Evolutionary conservation across 1,140 invertebrate species (phyloP).

Genomic region (Euura lappo): DNA sequence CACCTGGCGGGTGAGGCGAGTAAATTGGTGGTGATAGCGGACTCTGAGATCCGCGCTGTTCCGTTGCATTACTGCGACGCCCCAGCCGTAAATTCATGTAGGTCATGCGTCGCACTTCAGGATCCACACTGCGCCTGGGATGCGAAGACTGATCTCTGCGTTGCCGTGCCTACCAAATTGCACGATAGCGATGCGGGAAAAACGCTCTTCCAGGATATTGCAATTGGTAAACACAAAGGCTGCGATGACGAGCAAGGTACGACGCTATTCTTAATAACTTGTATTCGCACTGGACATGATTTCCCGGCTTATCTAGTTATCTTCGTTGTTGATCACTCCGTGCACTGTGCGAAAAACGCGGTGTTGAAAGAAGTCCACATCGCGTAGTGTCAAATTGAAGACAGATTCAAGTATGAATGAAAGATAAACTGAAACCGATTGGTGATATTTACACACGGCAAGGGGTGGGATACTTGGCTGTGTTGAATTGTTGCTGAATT

Average conservation of each 20-base stretch:
- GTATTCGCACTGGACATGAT: no score
- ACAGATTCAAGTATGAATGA: no score
- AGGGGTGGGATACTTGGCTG: no score
- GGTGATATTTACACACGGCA: no score
- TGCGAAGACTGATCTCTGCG: constrained; percentile 75
- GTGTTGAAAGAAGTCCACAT: no score
- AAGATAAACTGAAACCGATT: no score
- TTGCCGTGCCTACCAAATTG: constrained; percentile 70
- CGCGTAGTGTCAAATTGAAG: no score
- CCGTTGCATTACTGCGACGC: constrained; percentile 84
- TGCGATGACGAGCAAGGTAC: constrained; percentile 66
- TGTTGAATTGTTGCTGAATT: no score
- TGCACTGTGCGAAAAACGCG: no score
- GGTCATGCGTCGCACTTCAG: constrained; percentile 88
- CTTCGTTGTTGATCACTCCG: no score
- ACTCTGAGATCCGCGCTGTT: constrained; percentile 85
- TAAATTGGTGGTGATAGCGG: constrained; percentile 90
- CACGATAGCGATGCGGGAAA: constrained; percentile 69
- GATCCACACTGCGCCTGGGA: constrained; percentile 99
- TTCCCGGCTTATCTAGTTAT: no score
- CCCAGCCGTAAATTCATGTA: constrained; percentile 63
- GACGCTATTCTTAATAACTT: not conserved
- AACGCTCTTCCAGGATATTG: constrained; percentile 76
- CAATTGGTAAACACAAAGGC: constrained; percentile 69
- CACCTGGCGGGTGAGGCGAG: constrained; percentile 58